phyloP scores from a whole-genome alignment of 2,888 invertebrate genomes.

The Macrophya alboannulata region DNA sequence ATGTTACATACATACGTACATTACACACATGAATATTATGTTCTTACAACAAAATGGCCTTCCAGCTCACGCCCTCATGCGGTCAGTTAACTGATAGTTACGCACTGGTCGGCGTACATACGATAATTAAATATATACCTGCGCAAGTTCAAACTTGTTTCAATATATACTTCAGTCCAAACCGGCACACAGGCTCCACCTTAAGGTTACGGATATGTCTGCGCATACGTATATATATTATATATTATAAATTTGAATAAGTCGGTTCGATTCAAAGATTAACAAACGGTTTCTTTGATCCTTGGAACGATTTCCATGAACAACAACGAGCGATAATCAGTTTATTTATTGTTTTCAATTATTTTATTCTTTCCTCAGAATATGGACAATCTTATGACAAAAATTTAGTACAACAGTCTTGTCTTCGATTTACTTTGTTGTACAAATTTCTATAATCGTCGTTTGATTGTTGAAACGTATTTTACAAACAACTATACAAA shows the following conservation, averaged over 20 bases:
- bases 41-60: conserved; percentile 3
- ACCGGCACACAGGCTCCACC: neutral
- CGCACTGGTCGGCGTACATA: neutral
- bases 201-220: neutral
- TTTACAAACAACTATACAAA: neutral
- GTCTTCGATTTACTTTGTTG: neutral
- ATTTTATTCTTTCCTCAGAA: neutral
- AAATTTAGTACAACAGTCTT: too few species aligned
- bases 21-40: too few species aligned
- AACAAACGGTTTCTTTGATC: neutral
- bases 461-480: conserved; percentile 4
- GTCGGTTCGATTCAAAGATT: neutral
- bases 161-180: neutral
- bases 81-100: conserved; percentile 13
- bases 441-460: neutral
- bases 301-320: neutral
- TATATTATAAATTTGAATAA: neutral
- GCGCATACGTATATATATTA: neutral
- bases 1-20: too few species aligned
- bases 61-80: neutral
- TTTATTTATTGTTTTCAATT: neutral
- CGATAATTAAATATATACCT: conserved; percentile 9
- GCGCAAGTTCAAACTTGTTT: conserved; percentile 9
- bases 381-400: neutral
- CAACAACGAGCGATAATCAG: neutral